These are phyloP conservation scores for Macrotrachela quadricornifera DNA, from an alignment of 1,140 invertebrate species.

Conservation along the genomic window DNA sequence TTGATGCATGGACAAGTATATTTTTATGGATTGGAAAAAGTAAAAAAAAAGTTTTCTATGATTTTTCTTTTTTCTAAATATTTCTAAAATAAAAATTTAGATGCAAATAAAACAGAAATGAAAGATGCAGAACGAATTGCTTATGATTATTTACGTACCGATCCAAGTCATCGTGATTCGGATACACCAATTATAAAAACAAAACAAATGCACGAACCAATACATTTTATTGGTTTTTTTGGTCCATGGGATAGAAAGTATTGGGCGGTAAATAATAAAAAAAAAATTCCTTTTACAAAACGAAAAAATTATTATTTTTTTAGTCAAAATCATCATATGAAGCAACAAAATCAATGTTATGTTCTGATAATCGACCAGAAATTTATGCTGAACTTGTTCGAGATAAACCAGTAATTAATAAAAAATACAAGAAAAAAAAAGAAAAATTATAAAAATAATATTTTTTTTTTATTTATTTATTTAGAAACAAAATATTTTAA, in stretches of 20 bases:
- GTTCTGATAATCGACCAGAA: constrained; percentile 1
- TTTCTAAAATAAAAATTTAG: background rate
- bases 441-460: background rate
- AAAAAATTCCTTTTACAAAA: background rate
- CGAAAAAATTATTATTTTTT: background rate
- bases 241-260: constrained; percentile 57
- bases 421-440: too few relatives aligned
- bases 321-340: constrained; percentile 15
- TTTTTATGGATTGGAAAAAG: constrained; percentile 59
- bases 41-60: background rate
- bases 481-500: background rate
- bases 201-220: constrained; percentile 59
- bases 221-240: constrained; percentile 71
- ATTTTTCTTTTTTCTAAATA: background rate
- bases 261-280: constrained; percentile 29
- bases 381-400: background rate
- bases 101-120: constrained; percentile 1
- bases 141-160: constrained; percentile 36
- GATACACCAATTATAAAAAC: constrained; percentile 55
- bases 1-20: constrained; percentile 55
- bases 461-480: too few relatives aligned
- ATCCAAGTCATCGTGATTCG: constrained; percentile 49
- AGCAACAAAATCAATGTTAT: constrained; percentile 12
- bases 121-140: constrained; percentile 1
- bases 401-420: background rate